These are phyloP conservation scores for Synanthedon tipuliformis DNA, from an alignment of 2,888 invertebrate species.

Conservation along the genomic window DNA sequence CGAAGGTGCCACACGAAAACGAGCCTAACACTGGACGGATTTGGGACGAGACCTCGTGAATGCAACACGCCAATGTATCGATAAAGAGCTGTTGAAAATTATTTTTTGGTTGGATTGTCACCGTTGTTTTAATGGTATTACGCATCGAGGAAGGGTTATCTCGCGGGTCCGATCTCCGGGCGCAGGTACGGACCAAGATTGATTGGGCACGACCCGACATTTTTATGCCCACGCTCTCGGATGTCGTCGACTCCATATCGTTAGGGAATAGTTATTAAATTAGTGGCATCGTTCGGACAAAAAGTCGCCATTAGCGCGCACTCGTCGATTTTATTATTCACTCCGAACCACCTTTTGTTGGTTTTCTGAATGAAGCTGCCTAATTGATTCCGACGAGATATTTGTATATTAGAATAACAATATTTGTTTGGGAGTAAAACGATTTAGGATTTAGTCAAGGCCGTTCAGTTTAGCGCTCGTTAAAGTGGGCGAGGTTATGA, in stretches of 20 bases:
- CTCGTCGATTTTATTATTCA: constrained; percentile 13
- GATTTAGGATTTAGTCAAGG: not conserved
- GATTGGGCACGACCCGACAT: constrained; percentile 60
- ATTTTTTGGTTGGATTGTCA: constrained; percentile 68
- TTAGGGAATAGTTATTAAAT: constrained; percentile 58
- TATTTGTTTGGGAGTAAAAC: not conserved
- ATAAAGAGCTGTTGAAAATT: constrained; percentile 62
- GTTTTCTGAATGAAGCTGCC: constrained; percentile 27
- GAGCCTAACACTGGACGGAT: constrained; percentile 24
- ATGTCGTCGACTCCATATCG: constrained; percentile 54
- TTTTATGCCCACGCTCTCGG: constrained; percentile 56
- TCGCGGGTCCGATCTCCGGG: constrained; percentile 52
- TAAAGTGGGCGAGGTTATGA: not conserved
- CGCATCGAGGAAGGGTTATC: constrained; percentile 69
- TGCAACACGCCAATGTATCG: constrained; percentile 12
- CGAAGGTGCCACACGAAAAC: constrained; percentile 27
- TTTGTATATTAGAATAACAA: not conserved
- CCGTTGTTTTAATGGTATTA: constrained; percentile 71
- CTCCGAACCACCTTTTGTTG: constrained; percentile 16
- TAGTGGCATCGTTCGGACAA: constrained; percentile 48
- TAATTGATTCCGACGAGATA: constrained; percentile 11
- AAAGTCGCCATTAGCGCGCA: constrained; percentile 42
- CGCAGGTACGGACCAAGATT: constrained; percentile 62
- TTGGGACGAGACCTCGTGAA: constrained; percentile 24
- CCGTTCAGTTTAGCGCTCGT: not conserved